Conservation (phyloP, 2,113 vertebrate genomes). For the Thamnophis sirtalis region DNA sequence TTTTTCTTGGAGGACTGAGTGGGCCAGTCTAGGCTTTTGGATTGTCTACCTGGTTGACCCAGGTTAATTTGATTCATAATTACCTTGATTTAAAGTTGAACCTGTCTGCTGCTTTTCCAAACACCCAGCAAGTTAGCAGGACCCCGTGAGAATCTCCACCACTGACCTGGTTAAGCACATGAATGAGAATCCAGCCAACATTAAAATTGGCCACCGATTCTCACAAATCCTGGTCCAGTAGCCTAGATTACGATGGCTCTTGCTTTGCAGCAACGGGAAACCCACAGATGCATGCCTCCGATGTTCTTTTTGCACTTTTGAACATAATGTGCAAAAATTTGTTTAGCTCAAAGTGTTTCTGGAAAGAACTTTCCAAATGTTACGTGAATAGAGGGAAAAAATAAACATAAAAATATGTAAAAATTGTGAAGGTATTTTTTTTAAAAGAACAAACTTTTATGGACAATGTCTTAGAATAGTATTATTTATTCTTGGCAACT, state of each 20-base stretch:
- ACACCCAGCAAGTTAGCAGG: neutral
- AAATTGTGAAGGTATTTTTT: neutral
- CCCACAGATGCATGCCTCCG: neutral
- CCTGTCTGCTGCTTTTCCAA: neutral
- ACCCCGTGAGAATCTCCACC: neutral
- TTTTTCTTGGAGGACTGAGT: neutral
- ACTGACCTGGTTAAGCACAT: neutral
- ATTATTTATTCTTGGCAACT: neutral
- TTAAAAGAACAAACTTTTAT: neutral
- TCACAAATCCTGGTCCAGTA: neutral
- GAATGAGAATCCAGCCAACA: neutral
- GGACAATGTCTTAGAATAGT: neutral
- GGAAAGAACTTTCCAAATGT: neutral
- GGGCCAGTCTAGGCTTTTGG: neutral
- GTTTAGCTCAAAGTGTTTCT: neutral
- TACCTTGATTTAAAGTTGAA: neutral
- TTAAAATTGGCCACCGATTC: neutral
- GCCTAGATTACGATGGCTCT: neutral
- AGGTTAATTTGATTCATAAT: neutral
- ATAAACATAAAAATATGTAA: neutral
- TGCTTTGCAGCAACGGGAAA: neutral
- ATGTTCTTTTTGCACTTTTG: neutral
- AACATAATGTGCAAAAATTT: neutral
- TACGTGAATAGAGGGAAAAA: neutral
- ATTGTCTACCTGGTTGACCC: neutral